Conservation (phyloP, 2,113 vertebrate genomes). For the Drymodes brunneopygia region DNA sequence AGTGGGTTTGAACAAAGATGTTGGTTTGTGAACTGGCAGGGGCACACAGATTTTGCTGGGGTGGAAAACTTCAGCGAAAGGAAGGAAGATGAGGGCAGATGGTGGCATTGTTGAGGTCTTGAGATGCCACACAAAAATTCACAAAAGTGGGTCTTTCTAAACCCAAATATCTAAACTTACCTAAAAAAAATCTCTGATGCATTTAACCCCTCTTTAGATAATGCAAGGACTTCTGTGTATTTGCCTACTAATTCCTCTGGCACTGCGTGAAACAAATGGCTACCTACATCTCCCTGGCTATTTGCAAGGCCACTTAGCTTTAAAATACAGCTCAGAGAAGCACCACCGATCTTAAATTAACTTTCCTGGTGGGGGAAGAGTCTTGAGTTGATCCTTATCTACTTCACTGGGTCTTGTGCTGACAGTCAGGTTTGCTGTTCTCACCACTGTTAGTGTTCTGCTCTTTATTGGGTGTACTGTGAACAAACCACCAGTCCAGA, state of each 20-base stretch:
- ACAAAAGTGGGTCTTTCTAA: background rate
- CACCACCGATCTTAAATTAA: conserved; percentile 14
- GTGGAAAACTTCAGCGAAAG: background rate
- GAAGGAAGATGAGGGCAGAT: conserved; percentile 28
- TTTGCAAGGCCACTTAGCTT: conserved; percentile 43
- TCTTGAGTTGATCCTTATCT: conserved; percentile 41
- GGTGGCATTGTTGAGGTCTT: conserved; percentile 10
- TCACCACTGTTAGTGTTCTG: conserved; percentile 36
- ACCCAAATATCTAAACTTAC: background rate
- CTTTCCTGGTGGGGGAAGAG: conserved; percentile 2
- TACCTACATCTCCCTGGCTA: conserved; percentile 12
- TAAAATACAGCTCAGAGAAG: conserved; percentile 22
- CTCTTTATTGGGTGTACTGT: conserved; percentile 37
- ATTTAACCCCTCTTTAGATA: background rate
- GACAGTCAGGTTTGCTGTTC: conserved; percentile 52
- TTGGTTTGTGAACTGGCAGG: background rate
- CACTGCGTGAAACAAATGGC: conserved; percentile 24
- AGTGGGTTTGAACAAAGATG: background rate
- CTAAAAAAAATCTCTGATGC: background rate
- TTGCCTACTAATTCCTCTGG: conserved; percentile 20
- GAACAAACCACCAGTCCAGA: conserved; percentile 51
- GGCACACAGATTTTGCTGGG: background rate
- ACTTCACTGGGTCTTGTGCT: conserved; percentile 29
- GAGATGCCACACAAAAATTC: background rate
- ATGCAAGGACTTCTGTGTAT: background rate